A percentile compares a stretch with the other conserved stretches of the same genome.
Conservation (phyloP, 2,113 vertebrate genomes). For the Platanista minor region DNA sequence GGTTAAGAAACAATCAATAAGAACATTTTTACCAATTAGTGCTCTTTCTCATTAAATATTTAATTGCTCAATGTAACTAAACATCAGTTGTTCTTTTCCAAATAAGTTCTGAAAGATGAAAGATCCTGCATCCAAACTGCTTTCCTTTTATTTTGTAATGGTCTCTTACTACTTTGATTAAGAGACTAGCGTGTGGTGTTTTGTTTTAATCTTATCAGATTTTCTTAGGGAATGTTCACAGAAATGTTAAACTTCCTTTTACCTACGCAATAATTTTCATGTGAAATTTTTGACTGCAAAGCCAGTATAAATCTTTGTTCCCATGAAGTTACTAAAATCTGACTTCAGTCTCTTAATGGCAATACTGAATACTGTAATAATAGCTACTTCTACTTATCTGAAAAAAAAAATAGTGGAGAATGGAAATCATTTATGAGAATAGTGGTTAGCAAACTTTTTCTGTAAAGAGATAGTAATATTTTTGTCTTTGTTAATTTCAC, state of each 20-base stretch:
- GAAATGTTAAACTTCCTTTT: not conserved
- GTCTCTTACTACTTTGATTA: not conserved
- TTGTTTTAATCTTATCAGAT: not conserved
- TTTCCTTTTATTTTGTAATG: not conserved
- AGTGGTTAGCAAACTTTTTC: not conserved
- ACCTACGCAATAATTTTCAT: not conserved
- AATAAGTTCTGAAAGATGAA: not conserved
- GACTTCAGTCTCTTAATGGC: not conserved
- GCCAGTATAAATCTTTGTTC: not conserved
- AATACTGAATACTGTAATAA: not conserved
- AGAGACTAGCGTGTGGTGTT: not conserved
- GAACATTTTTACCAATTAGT: conserved; percentile 39
- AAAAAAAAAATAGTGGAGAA: not conserved
- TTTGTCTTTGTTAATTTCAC: not conserved
- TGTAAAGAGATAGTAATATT: not conserved
- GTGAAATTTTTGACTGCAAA: not conserved
- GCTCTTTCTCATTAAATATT: conserved; percentile 53
- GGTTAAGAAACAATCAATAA: conserved; percentile 42
- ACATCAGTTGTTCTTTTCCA: not conserved
- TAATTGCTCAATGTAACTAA: conserved; percentile 40
- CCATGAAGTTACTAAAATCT: not conserved
- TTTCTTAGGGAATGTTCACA: not conserved
- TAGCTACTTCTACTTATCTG: not conserved
- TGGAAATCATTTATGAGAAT: not conserved
- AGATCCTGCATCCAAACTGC: not conserved